Conservation (phyloP, 2,888 invertebrate species). For the Cremastinae sp. region DNA sequence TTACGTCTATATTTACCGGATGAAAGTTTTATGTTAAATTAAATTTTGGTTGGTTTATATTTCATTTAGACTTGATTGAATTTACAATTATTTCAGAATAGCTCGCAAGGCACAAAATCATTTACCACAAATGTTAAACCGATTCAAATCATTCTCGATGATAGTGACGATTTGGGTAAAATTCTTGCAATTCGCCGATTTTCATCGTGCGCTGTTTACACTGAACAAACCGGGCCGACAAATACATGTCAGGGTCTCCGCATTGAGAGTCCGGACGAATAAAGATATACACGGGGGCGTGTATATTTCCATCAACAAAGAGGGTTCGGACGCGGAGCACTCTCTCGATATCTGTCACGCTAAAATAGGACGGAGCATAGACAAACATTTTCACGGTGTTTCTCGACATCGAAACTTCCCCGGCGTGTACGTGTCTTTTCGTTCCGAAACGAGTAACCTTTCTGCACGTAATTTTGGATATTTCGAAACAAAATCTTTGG, state of each 20-base stretch:
- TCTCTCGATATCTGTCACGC: slow-evolving; percentile 3
- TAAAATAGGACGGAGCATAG: slow-evolving; percentile 33
- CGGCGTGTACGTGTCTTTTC: background rate
- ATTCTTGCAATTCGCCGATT: background rate
- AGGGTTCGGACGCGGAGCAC: background rate
- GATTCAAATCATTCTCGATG: slow-evolving; percentile 30
- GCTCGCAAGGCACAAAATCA: no score
- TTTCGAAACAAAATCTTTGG: background rate
- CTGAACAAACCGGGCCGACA: slow-evolving; percentile 35
- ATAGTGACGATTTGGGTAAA: slow-evolving; percentile 47
- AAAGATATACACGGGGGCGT: background rate
- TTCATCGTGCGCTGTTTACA: slow-evolving; percentile 36
- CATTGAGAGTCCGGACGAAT: background rate
- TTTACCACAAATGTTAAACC: slow-evolving; percentile 26
- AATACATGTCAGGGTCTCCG: slow-evolving; percentile 28
- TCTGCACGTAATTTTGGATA: background rate
- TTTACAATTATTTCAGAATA: no score
- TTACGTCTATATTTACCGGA: no score
- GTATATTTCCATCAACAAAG: background rate
- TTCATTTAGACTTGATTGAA: no score
- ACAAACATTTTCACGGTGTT: slow-evolving; percentile 25
- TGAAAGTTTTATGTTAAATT: no score
- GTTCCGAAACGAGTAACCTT: background rate
- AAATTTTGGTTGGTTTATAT: no score
- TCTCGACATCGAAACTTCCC: slow-evolving; percentile 1